A percentile compares a stretch with the other conserved stretches of the same genome.
Conservation (phyloP, 2,888 invertebrate genomes). For the Cybosia mesomella region DNA sequence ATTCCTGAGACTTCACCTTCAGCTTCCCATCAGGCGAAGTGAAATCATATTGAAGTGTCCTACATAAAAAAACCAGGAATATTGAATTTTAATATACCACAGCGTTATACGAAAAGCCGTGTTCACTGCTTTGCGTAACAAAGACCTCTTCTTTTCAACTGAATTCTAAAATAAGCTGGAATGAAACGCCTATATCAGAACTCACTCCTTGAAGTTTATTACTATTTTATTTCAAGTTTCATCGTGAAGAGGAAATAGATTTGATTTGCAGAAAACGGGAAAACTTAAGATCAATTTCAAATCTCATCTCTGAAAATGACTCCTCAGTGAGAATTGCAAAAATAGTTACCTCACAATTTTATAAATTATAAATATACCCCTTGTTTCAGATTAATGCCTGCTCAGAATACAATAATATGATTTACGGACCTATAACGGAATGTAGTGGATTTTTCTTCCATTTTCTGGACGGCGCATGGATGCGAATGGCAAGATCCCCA, state of each 20-base stretch:
- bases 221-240: conserved; percentile 13
- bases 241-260: conserved; percentile 6
- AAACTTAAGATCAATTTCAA: not conserved
- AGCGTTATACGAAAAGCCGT: not conserved
- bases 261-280: conserved; percentile 3
- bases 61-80: not conserved
- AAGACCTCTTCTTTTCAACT: not conserved
- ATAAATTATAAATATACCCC: not conserved
- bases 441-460: not conserved
- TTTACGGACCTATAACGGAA: not conserved
- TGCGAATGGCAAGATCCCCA: not conserved
- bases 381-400: not conserved
- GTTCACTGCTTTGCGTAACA: conserved; percentile 6
- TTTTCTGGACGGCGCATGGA: not conserved
- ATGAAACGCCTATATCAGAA: not conserved
- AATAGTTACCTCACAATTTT: not conserved
- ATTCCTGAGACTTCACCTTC: too few species aligned
- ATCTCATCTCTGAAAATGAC: not conserved
- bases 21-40: too few species aligned
- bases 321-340: not conserved
- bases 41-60: too few species aligned
- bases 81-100: not conserved
- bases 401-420: not conserved
- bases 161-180: conserved; percentile 13
- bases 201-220: conserved; percentile 1